Conservation (phyloP, 1,140 invertebrate species). For the Panulirus ornatus region DNA sequence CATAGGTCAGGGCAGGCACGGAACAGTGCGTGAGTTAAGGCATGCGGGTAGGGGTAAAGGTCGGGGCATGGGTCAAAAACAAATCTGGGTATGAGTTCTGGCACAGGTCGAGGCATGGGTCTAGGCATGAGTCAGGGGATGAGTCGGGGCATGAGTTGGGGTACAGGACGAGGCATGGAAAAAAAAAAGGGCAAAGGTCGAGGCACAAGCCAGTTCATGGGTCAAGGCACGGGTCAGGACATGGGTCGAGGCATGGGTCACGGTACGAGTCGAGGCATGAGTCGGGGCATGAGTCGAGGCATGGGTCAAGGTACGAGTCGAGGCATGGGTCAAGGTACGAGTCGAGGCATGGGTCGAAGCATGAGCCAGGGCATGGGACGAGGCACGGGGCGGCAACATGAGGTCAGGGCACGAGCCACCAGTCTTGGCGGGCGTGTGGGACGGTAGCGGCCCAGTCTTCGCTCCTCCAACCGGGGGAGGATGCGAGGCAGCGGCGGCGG, state of each 20-base stretch:
- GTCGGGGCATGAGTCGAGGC: too few species aligned
- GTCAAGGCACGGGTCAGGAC: too few species aligned
- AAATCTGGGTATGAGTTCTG: too few species aligned
- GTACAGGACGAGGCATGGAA: too few species aligned
- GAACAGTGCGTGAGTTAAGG: too few species aligned
- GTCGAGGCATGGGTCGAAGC: neutral
- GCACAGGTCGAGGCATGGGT: neutral
- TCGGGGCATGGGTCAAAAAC: neutral
- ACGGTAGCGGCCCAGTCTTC: neutral
- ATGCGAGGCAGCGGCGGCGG: constrained; percentile 40
- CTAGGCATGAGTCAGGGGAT: neutral
- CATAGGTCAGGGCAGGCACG: too few species aligned
- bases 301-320: neutral
- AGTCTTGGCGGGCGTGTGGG: too few species aligned
- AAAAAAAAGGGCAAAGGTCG: too few species aligned
- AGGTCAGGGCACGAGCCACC: too few species aligned
- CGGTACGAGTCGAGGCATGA: neutral
- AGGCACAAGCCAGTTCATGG: too few species aligned
- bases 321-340: too few species aligned
- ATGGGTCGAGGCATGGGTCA: neutral
- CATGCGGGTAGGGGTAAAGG: too few species aligned
- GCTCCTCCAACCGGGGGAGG: constrained; percentile 10
- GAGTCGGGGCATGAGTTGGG: neutral
- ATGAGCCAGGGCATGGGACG: neutral
- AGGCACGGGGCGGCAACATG: neutral